phyloP scores from a whole-genome alignment of 2,888 invertebrate genomes.

The Nomada goodeniana region DNA sequence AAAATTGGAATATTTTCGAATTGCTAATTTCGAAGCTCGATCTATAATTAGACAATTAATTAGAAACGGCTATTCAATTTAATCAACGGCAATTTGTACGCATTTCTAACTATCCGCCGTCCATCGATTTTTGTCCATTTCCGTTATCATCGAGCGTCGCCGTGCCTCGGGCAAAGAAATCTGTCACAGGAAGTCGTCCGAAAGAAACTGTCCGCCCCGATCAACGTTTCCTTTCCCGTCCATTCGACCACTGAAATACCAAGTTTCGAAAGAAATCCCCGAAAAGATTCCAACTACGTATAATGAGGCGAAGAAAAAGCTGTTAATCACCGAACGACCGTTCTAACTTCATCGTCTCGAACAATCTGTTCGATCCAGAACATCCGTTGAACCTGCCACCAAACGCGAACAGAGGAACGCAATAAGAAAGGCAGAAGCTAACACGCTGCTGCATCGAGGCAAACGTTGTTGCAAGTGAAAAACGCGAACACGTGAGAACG shows the following conservation, averaged over 20 bases:
- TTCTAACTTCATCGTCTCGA: background rate
- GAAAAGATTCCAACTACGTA: conserved; percentile 2
- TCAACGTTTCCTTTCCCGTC: background rate
- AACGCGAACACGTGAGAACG: conserved; percentile 27
- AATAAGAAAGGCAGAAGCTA: conserved; percentile 29
- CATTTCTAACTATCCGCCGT: background rate
- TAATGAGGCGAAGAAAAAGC: conserved; percentile 8
- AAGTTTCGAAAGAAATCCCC: background rate
- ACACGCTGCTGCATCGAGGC: conserved; percentile 29
- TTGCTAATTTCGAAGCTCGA: background rate
- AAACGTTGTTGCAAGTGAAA: conserved; percentile 11
- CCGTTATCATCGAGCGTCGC: background rate
- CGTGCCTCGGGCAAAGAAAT: background rate
- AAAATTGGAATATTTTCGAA: too few relatives aligned
- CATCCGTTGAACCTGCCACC: conserved; percentile 34
- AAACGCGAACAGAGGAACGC: conserved; percentile 45
- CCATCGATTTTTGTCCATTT: background rate
- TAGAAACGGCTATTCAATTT: background rate
- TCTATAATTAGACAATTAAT: background rate
- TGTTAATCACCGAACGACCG: background rate
- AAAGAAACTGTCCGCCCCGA: conserved; percentile 17
- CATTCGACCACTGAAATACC: background rate
- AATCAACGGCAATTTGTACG: background rate
- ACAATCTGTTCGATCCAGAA: conserved; percentile 46
- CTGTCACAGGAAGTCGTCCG: background rate